Percentiles rank a stretch among this genome's conserved stretches.
Evolutionary conservation across 2,888 invertebrate genomes (phyloP).

Genomic region (Aromia moschata): DNA sequence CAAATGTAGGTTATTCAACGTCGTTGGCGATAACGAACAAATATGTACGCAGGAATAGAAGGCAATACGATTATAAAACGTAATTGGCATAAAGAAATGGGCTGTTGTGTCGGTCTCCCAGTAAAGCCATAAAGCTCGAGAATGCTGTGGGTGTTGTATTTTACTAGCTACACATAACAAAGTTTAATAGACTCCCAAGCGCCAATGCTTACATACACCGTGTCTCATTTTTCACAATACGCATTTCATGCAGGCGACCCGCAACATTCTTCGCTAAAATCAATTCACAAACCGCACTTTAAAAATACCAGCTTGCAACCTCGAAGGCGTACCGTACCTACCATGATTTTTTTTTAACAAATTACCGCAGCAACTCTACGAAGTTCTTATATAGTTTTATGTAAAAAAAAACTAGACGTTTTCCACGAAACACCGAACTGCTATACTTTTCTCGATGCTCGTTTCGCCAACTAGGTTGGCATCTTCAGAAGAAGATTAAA

Average conservation of each 20-base stretch:
- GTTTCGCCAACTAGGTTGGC: too few species aligned
- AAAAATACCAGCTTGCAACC: too few species aligned
- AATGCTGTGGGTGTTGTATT: slow-evolving; percentile 40
- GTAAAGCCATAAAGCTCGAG: slow-evolving; percentile 33
- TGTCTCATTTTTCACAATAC: background rate
- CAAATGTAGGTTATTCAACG: background rate
- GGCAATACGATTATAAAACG: slow-evolving; percentile 21
- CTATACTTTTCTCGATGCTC: too few species aligned
- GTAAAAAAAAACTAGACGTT: too few species aligned
- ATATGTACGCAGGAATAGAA: slow-evolving; percentile 1
- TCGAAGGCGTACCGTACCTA: too few species aligned
- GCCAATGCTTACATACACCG: slow-evolving; percentile 30
- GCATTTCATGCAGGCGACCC: background rate
- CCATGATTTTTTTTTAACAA: too few species aligned
- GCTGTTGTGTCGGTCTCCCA: slow-evolving; percentile 30
- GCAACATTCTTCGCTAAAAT: background rate
- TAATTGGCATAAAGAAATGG: slow-evolving; percentile 35
- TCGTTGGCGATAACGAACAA: background rate
- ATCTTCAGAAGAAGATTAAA: too few species aligned
- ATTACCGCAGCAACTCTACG: too few species aligned
- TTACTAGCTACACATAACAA: slow-evolving; percentile 28
- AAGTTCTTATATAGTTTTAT: too few species aligned
- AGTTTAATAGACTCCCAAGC: slow-evolving; percentile 35
- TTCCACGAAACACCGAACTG: too few species aligned
- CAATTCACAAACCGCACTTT: slow-evolving; percentile 19